These are phyloP conservation scores for Campylorhamphus procurvoides DNA, from an alignment of 2,113 vertebrate species.

Conservation along the genomic window DNA sequence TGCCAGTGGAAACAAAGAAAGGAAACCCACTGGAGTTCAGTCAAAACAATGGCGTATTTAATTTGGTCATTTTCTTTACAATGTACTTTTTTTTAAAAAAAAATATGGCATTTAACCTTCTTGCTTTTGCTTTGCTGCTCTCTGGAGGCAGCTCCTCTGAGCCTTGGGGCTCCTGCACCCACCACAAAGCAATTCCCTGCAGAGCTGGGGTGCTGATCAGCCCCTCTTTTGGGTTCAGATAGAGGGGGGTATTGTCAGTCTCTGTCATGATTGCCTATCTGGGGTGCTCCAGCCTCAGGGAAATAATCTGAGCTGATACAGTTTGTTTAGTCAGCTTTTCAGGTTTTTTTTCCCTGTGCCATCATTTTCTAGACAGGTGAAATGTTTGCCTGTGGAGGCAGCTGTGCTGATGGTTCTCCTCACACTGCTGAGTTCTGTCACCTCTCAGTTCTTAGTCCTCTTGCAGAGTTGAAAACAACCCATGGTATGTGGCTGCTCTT, in stretches of 20 bases:
- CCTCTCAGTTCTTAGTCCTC: background rate
- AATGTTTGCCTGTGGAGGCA: background rate
- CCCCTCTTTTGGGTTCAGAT: background rate
- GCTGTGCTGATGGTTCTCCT: background rate
- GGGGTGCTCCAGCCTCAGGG: background rate
- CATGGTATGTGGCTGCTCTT: background rate
- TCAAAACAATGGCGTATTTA: background rate
- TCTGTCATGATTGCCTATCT: background rate
- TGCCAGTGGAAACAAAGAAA: background rate
- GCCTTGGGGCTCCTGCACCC: background rate
- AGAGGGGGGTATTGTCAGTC: background rate
- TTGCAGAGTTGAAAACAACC: background rate
- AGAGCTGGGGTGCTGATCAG: fast-evolving
- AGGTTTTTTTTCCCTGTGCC: no score
- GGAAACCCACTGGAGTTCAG: background rate
- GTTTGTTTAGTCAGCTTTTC: background rate
- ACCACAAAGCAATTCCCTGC: background rate
- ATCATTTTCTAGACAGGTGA: background rate
- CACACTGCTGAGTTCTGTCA: fast-evolving
- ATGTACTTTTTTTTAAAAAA: no score
- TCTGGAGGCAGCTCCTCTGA: background rate
- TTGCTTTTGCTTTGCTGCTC: background rate
- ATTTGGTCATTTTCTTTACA: background rate
- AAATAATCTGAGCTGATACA: background rate
- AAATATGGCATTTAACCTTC: background rate